Evolutionary conservation across 2,113 vertebrate species (phyloP).

Genomic region (Percopsis transmontana): DNA sequence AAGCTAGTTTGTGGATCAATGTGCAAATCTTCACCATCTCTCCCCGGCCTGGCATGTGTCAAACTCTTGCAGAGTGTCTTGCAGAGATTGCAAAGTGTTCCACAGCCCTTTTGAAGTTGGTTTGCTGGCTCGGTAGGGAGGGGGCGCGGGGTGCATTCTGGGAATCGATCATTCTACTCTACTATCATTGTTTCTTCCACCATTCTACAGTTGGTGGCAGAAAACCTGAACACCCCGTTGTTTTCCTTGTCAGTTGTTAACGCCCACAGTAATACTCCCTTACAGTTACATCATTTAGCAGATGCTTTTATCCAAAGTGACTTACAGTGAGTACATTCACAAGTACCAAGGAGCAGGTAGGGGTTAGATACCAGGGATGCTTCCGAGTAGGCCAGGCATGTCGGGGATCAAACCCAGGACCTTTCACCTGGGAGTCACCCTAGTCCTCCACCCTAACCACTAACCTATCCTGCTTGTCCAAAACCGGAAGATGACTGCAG

Average conservation of each 20-base stretch:
- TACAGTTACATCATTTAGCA: too few species aligned
- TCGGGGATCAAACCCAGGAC: too few species aligned
- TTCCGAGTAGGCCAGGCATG: too few species aligned
- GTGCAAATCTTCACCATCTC: slow-evolving; percentile 64
- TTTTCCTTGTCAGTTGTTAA: slow-evolving; percentile 40
- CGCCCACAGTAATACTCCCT: background rate
- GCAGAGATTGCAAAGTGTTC: slow-evolving; percentile 41
- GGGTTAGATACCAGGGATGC: too few species aligned
- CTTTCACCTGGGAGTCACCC: too few species aligned
- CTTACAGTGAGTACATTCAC: too few species aligned
- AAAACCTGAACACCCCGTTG: slow-evolving; percentile 19
- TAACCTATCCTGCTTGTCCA: too few species aligned
- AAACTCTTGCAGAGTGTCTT: slow-evolving; percentile 45
- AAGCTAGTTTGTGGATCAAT: slow-evolving; percentile 59
- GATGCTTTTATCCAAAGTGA: too few species aligned
- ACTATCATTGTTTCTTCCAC: too few species aligned
- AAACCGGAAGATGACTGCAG: too few species aligned
- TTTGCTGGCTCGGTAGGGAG: slow-evolving; percentile 9
- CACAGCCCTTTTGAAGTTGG: slow-evolving; percentile 3
- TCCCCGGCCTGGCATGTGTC: slow-evolving; percentile 56
- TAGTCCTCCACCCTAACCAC: too few species aligned
- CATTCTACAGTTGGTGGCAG: slow-evolving; percentile 41
- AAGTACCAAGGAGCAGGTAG: too few species aligned
- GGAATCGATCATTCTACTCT: slow-evolving; percentile 47
- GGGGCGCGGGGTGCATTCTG: slow-evolving; percentile 23